A percentile compares a stretch with the other conserved stretches of the same genome.
These are phyloP conservation scores for Limnephilus lunatus DNA, from an alignment of 2,888 invertebrate species.

Conservation along the genomic window DNA sequence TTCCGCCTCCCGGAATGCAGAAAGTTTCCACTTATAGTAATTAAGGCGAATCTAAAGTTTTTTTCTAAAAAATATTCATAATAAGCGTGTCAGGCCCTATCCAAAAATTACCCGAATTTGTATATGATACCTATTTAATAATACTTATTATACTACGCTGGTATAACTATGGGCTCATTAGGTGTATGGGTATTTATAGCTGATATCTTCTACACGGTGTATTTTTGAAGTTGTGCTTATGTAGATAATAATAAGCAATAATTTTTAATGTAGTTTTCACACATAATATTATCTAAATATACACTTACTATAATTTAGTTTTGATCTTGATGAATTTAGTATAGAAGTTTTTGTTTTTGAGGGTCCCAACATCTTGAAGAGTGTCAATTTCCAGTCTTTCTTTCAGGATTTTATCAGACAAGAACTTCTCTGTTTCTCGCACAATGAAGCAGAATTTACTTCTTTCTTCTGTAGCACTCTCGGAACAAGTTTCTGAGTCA, in stretches of 20 bases:
- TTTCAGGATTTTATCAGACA: slow-evolving; percentile 92
- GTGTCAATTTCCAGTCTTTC: slow-evolving; percentile 96
- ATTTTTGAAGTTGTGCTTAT: not conserved
- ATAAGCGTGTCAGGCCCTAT: no score
- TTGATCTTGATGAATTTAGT: slow-evolving; percentile 98
- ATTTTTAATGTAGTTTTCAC: not conserved
- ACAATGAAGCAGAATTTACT: slow-evolving; percentile 87
- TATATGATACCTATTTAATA: not conserved
- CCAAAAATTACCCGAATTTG: no score
- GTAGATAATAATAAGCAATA: not conserved
- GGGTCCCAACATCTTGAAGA: slow-evolving; percentile 92
- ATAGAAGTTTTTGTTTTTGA: slow-evolving; percentile 93
- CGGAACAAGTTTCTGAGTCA: slow-evolving; percentile 88
- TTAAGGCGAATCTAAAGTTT: no score
- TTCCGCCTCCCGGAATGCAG: no score
- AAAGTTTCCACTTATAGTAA: no score
- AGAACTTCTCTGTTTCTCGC: slow-evolving; percentile 87
- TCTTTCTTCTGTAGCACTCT: slow-evolving; percentile 84
- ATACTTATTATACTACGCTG: not conserved
- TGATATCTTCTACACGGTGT: not conserved
- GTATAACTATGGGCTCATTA: no score
- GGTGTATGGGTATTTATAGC: not conserved
- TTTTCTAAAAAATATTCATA: no score
- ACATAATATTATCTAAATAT: not conserved
- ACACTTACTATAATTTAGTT: slow-evolving; percentile 96